phyloP scores from a whole-genome alignment of 2,888 invertebrate species.

The Pseudococcus jackbeardsleyi region DNA sequence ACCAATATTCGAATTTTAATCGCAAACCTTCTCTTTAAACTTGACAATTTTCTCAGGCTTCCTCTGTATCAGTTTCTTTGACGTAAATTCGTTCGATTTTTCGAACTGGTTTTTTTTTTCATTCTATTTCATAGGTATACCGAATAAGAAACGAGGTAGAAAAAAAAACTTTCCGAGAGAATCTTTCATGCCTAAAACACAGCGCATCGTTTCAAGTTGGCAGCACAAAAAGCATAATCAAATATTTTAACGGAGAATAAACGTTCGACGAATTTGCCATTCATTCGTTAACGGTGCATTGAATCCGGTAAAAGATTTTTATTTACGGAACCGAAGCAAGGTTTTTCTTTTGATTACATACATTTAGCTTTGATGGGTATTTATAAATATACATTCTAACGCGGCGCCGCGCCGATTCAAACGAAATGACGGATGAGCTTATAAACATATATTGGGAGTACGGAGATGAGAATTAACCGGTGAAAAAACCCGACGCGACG shows the following conservation, averaged over 20 bases:
- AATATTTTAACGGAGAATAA: constrained; percentile 44
- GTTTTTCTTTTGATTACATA: constrained; percentile 43
- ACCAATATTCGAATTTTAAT: background rate
- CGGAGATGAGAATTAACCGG: background rate
- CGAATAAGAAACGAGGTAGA: background rate
- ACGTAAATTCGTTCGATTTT: background rate
- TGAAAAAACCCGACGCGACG: background rate
- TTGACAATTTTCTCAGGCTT: background rate
- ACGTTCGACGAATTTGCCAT: constrained; percentile 46
- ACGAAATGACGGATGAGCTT: constrained; percentile 51
- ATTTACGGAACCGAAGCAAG: constrained; percentile 36
- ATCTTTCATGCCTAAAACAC: constrained; percentile 25
- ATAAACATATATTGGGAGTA: constrained; percentile 12
- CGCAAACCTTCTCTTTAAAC: background rate
- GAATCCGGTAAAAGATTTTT: constrained; percentile 44
- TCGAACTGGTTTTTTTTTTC: background rate
- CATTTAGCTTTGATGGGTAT: constrained; percentile 39
- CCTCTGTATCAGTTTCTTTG: background rate
- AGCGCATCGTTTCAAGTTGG: constrained; percentile 34
- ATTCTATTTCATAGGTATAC: background rate
- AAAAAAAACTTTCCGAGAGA: background rate
- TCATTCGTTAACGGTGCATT: constrained; percentile 50
- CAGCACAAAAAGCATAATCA: constrained; percentile 50
- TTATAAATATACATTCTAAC: constrained; percentile 36
- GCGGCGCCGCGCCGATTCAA: constrained; percentile 39